Percentiles rank a stretch among this genome's conserved stretches.
Evolutionary conservation across 2,888 invertebrate species (phyloP).

Genomic region (Sussaba pulchella): DNA sequence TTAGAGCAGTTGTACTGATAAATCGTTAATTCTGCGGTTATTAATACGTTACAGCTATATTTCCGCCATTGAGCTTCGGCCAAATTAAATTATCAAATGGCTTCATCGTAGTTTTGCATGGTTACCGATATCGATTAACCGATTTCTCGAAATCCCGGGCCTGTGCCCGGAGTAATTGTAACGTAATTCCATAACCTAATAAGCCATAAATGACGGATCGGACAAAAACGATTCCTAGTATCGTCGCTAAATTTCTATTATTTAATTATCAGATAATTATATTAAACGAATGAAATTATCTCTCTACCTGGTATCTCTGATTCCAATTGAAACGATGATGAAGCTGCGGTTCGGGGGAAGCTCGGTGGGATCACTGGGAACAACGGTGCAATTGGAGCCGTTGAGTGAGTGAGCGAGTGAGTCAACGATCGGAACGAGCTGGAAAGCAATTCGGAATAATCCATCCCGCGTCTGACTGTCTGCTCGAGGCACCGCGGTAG

Average conservation of each 20-base stretch:
- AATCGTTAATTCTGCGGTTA: too few relatives aligned
- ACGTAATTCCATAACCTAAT: constrained; percentile 12
- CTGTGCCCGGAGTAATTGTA: background rate
- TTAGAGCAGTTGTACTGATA: too few relatives aligned
- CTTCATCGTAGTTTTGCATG: background rate
- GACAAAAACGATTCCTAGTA: constrained; percentile 3
- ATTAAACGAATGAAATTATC: constrained; percentile 34
- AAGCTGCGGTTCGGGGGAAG: background rate
- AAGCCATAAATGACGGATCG: constrained; percentile 1
- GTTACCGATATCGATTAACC: background rate
- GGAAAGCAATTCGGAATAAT: constrained; percentile 39
- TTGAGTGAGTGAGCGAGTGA: constrained; percentile 6
- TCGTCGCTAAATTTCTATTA: constrained; percentile 25
- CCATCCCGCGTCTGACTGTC: constrained; percentile 35
- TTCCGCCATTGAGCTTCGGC: background rate
- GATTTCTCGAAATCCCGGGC: background rate
- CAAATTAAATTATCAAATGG: background rate
- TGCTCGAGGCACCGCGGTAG: constrained; percentile 11
- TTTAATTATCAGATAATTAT: constrained; percentile 28
- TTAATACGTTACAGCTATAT: too few relatives aligned
- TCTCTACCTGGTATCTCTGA: constrained; percentile 16
- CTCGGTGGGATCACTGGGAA: background rate
- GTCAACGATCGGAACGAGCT: constrained; percentile 21
- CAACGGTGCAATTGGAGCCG: constrained; percentile 4
- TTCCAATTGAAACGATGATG: constrained; percentile 47